These are phyloP conservation scores for Volucella inanis DNA, from an alignment of 2,888 invertebrate species.

Conservation along the genomic window DNA sequence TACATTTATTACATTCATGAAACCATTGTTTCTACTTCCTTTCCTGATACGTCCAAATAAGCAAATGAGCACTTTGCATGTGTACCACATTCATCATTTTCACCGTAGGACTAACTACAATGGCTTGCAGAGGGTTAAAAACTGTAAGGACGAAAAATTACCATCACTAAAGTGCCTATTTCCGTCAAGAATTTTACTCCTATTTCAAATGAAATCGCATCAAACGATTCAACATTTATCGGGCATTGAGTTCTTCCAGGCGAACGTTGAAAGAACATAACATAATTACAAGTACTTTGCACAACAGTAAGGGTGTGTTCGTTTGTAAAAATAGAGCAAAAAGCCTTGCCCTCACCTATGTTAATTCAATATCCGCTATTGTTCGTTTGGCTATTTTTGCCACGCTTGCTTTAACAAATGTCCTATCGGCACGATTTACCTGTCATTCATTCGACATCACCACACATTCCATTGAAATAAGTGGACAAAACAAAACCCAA, in stretches of 20 bases:
- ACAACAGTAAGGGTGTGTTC: neutral
- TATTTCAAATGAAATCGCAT: constrained; percentile 11
- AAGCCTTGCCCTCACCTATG: neutral
- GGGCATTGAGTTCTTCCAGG: no score
- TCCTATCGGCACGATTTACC: constrained; percentile 1
- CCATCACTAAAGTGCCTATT: constrained; percentile 4
- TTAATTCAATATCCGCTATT: neutral
- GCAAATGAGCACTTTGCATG: constrained; percentile 39
- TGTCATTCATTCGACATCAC: neutral
- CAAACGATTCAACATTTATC: constrained; percentile 1
- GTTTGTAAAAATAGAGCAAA: constrained; percentile 3
- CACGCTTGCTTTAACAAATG: constrained; percentile 9
- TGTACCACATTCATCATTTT: neutral
- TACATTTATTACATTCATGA: no score
- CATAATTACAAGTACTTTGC: constrained; percentile 11
- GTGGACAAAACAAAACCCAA: no score
- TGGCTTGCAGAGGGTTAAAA: constrained; percentile 1
- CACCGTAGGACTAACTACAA: constrained; percentile 16
- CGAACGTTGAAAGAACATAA: constrained; percentile 12
- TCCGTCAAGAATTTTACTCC: neutral
- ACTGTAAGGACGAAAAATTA: constrained; percentile 8
- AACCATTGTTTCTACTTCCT: neutral
- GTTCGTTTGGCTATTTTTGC: constrained; percentile 11
- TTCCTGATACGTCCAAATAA: neutral
- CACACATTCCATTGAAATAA: neutral